Evolutionary conservation across 2,888 invertebrate species (phyloP).

Genomic region (Tetranychus piercei): DNA sequence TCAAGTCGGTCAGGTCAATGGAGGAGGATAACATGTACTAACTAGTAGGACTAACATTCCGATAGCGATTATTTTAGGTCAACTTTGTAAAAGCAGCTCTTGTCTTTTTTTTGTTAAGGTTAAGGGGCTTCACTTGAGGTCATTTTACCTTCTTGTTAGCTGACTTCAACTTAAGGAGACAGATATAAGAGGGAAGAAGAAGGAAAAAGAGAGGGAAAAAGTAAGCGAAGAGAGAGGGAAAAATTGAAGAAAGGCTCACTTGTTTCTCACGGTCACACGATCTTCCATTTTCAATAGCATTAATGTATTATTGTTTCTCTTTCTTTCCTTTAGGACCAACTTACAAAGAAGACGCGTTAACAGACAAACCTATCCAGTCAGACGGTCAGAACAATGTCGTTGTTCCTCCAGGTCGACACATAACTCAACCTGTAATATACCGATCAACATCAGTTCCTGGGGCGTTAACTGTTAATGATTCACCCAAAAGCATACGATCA

Average conservation of each 20-base stretch:
- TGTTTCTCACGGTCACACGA: background rate
- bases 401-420: constrained; percentile 24
- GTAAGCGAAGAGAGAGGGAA: background rate
- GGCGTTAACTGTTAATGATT: constrained; percentile 29
- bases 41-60: background rate
- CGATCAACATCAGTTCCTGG: constrained; percentile 29
- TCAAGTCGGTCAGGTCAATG: background rate
- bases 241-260: background rate
- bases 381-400: constrained; percentile 7
- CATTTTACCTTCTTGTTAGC: background rate
- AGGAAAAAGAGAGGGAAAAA: background rate
- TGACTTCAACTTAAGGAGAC: background rate
- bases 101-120: background rate
- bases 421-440: constrained; percentile 24
- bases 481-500: constrained; percentile 60
- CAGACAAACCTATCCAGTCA: background rate
- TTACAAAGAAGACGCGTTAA: background rate
- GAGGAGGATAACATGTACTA: background rate
- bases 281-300: background rate
- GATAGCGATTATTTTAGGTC: background rate
- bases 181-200: background rate
- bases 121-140: constrained; percentile 1
- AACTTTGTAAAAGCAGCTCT: background rate
- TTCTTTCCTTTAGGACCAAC: background rate
- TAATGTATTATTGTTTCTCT: no score